These are phyloP conservation scores for Neuroscelio doddi DNA, from an alignment of 2,888 invertebrate species.

Conservation along the genomic window DNA sequence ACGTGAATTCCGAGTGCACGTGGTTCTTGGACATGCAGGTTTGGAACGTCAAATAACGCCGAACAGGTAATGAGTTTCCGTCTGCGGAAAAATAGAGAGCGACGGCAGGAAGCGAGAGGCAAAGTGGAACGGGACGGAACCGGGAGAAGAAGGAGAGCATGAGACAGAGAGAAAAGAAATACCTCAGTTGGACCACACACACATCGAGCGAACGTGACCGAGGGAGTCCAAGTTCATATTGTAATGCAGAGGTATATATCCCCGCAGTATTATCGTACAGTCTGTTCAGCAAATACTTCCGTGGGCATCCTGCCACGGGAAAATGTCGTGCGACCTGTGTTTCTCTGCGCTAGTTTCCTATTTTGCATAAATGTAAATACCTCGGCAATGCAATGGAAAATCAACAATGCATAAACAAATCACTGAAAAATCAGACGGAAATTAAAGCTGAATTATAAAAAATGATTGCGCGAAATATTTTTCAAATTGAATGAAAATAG, in stretches of 20 bases:
- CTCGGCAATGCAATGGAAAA: conserved; percentile 18
- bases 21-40: conserved; percentile 23
- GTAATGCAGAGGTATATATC: conserved; percentile 66
- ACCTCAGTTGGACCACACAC: conserved; percentile 68
- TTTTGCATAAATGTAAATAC: conserved; percentile 6
- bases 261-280: conserved; percentile 66
- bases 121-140: conserved; percentile 45
- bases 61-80: conserved; percentile 61
- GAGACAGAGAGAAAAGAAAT: conserved; percentile 49
- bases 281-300: conserved; percentile 64
- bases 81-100: conserved; percentile 51
- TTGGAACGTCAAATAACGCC: conserved; percentile 48
- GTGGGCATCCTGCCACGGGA: conserved; percentile 48
- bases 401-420: too few species aligned
- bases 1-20: too few species aligned
- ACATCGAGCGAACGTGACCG: conserved; percentile 69
- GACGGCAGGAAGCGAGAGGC: conserved; percentile 24
- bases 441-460: too few species aligned
- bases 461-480: too few species aligned
- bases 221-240: conserved; percentile 69
- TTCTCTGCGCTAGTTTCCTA: too few species aligned
- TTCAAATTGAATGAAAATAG: neutral
- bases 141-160: conserved; percentile 37
- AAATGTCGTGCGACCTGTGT: too few species aligned
- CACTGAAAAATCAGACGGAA: too few species aligned